Evolutionary conservation across 1,140 invertebrate genomes (phyloP).

Genomic region (Dendroctonus ponderosae): DNA sequence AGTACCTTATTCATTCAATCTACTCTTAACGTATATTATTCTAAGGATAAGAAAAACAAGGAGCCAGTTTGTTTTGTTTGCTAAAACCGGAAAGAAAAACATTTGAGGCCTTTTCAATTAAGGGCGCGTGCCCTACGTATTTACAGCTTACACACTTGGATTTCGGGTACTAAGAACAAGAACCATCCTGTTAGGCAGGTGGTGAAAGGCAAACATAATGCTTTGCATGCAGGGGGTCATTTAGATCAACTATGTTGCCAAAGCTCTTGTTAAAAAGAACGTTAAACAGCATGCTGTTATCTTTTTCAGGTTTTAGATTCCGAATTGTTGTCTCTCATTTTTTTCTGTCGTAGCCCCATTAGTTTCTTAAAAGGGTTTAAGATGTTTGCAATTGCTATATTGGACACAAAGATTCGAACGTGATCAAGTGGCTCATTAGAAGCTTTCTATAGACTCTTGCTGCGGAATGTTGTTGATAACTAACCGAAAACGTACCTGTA

Average conservation of each 20-base stretch:
- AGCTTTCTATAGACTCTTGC: too few relatives aligned
- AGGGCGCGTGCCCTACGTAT: slow-evolving; percentile 19
- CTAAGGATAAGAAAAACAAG: slow-evolving; percentile 8
- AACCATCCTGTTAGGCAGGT: slow-evolving; percentile 29
- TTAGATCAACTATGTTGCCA: too few relatives aligned
- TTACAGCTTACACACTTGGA: slow-evolving; percentile 7
- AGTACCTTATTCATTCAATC: too few relatives aligned
- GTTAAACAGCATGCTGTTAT: background rate
- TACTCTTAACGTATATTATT: background rate
- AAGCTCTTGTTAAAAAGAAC: too few relatives aligned
- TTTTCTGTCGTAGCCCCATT: background rate
- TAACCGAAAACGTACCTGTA: too few relatives aligned
- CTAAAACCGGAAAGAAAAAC: slow-evolving; percentile 18
- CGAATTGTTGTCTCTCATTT: too few relatives aligned
- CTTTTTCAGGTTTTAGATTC: too few relatives aligned
- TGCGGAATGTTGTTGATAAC: too few relatives aligned
- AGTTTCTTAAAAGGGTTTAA: too few relatives aligned
- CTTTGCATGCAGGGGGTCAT: background rate
- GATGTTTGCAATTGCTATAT: too few relatives aligned
- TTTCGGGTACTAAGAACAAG: slow-evolving; percentile 22
- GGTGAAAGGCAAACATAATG: slow-evolving; percentile 21
- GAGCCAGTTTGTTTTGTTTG: slow-evolving; percentile 8
- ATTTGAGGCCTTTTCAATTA: slow-evolving; percentile 11
- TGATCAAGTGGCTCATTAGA: too few relatives aligned
- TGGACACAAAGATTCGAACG: too few relatives aligned